These are phyloP conservation scores for Ptycholaimellus sp. DNA, from an alignment of 2,888 invertebrate genomes.

Conservation along the genomic window DNA sequence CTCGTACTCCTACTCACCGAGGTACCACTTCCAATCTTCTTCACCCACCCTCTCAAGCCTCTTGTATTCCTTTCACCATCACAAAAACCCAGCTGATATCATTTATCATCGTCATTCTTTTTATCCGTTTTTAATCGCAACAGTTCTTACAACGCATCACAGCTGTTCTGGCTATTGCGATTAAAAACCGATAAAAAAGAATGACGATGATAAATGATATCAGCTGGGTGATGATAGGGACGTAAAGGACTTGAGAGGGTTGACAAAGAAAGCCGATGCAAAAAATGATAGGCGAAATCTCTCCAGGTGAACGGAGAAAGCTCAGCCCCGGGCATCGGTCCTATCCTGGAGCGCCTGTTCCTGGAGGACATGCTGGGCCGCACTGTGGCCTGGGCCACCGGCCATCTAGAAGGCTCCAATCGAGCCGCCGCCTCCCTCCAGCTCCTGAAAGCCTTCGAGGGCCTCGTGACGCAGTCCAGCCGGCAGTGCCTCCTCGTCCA, in stretches of 20 bases:
- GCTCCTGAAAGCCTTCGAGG: constrained; percentile 13
- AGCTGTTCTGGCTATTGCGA: no score
- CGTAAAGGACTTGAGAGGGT: neutral
- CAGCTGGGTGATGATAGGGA: no score
- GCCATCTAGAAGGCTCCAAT: constrained; percentile 13
- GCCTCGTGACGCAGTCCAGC: constrained; percentile 13
- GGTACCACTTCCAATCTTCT: no score
- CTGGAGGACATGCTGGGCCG: constrained; percentile 15
- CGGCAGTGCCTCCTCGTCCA: constrained; percentile 45
- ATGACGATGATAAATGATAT: no score
- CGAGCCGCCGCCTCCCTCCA: constrained; percentile 10
- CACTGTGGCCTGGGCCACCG: constrained; percentile 15
- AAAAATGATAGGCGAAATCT: neutral
- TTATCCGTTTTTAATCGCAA: no score
- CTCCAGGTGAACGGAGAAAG: constrained; percentile 11
- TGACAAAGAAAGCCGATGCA: neutral
- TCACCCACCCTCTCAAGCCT: no score
- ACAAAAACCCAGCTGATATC: no score
- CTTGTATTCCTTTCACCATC: no score
- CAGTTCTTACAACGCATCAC: no score
- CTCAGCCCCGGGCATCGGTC: constrained; percentile 20
- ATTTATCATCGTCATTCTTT: no score
- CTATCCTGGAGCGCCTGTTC: constrained; percentile 19
- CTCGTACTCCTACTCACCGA: constrained; percentile 4
- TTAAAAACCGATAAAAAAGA: no score